A percentile compares a stretch with the other conserved stretches of the same genome.
Conservation (phyloP, 2,888 invertebrate species). For the Latheticus oryzae region DNA sequence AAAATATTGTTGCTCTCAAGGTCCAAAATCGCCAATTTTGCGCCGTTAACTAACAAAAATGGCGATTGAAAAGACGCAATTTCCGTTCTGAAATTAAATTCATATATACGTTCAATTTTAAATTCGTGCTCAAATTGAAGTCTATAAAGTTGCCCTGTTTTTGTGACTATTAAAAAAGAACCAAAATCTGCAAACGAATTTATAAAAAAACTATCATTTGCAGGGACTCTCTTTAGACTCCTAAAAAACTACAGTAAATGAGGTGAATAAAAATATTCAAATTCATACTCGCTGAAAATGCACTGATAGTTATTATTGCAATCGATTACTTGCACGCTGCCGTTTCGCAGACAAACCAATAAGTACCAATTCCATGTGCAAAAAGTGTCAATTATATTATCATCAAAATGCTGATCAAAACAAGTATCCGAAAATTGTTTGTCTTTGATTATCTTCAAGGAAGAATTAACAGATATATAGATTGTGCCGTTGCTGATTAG, state of each 20-base stretch:
- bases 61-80: conserved; percentile 28
- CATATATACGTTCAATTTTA: conserved; percentile 14
- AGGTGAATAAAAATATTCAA: conserved; percentile 2
- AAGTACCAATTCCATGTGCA: conserved; percentile 36
- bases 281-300: conserved; percentile 36
- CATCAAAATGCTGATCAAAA: conserved; percentile 41
- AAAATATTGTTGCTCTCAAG: conserved; percentile 10
- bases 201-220: conserved; percentile 1
- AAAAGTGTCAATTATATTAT: conserved; percentile 41
- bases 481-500: conserved; percentile 38
- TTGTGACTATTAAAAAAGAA: conserved; percentile 20
- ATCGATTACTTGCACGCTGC: conserved; percentile 42
- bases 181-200: not conserved
- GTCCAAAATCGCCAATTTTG: conserved; percentile 18
- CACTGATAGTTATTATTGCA: conserved; percentile 18
- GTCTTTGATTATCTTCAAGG: conserved; percentile 45
- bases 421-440: conserved; percentile 37
- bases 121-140: conserved; percentile 2
- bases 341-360: conserved; percentile 44
- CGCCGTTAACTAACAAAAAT: conserved; percentile 14
- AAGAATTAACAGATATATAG: conserved; percentile 40
- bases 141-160: conserved; percentile 5
- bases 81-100: conserved; percentile 29
- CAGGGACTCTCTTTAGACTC: no score
- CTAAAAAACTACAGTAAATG: conserved; percentile 16